Percentiles rank a stretch among this genome's conserved stretches.
phyloP scores from a whole-genome alignment of 1,140 invertebrate species.

The Conus ventricosus region DNA sequence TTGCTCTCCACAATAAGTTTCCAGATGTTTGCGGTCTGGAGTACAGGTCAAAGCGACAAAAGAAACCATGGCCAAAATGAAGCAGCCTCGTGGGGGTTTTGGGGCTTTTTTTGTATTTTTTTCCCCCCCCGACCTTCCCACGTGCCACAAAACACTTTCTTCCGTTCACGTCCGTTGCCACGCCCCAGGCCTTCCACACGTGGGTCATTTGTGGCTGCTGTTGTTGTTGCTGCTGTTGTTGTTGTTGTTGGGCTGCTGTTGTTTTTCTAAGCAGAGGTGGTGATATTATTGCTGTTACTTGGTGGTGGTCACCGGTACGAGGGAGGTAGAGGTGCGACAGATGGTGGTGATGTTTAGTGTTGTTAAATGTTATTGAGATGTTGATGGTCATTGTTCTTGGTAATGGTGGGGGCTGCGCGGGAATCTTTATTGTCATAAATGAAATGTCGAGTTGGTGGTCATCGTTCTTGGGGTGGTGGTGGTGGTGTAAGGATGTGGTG shows the following conservation, averaged over 20 bases:
- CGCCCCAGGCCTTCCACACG: not conserved
- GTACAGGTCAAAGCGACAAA: conserved; percentile 6
- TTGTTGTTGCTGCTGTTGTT: too few species aligned
- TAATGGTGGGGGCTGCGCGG: not conserved
- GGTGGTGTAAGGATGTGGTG: too few species aligned
- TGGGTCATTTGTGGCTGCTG: not conserved
- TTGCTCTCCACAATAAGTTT: conserved; percentile 9
- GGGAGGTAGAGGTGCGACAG: not conserved
- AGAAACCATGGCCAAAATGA: conserved; percentile 24
- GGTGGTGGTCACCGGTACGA: not conserved
- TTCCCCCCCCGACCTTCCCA: conserved; percentile 34
- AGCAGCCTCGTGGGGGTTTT: conserved; percentile 29
- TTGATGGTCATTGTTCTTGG: not conserved
- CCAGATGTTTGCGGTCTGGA: conserved; percentile 26
- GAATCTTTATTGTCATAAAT: not conserved
- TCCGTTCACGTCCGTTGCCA: not conserved
- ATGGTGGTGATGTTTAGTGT: not conserved
- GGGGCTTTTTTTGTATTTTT: too few species aligned
- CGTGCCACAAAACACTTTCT: conserved; percentile 11
- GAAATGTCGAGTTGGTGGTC: too few species aligned
- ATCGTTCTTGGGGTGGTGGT: too few species aligned
- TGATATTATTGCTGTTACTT: not conserved
- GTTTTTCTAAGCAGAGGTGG: not conserved
- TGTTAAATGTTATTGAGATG: not conserved
- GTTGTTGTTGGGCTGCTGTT: not conserved